Base-by-base conservation (phyloP, 2,888 invertebrate genomes). In the Polydrusus tereticollis region DNA sequence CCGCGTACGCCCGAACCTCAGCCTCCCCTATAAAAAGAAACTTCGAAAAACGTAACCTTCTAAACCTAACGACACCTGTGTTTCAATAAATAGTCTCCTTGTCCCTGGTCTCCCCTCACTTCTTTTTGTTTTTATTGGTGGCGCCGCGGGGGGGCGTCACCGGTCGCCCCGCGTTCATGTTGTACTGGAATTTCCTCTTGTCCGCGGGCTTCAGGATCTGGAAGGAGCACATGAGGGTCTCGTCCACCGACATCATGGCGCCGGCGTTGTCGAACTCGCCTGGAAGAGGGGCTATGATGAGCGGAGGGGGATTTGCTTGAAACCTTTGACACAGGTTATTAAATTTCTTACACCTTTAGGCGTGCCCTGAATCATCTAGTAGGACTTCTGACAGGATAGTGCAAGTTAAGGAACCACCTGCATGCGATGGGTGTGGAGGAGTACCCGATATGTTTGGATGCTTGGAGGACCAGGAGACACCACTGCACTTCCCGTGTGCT, bases 161-260 rank as follows among this genome's bases (percentile, higher is more conserved):
- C 81, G 99, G 99, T 83, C 99, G 92, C 83, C 97, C 97, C 84
- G 97, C 93, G 87, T 95, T 97, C 85, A 97, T 90, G 79, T 95
- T 95, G 86, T 99, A 97, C 80, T 94, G 93, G 86, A 95, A 95
- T 88, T 99, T 98, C 90, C 98, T 94, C 88, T 99, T 99, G 89
- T 99, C 99, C 74, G 99, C 99, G 84, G 99, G 99, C 89, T 95
- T 95, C 84, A 96, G 88, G 84, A 96, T 96, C 88, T 95, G 92
- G 91, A 99, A 99, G 87, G 98, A 98, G 90, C 99, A 99, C 99
- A 99, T 99, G 79, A 99, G 90, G 77, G 98, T 97, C 87, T 99
- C 99, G 88, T 99, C 99, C 76, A 99, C 99, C 33, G 97, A 97
- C 99, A 99, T 99, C 94, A 99, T 94, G 78, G 96, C 96, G 82